phyloP scores from a whole-genome alignment of 2,113 vertebrate genomes.

The Gila orcuttii region DNA sequence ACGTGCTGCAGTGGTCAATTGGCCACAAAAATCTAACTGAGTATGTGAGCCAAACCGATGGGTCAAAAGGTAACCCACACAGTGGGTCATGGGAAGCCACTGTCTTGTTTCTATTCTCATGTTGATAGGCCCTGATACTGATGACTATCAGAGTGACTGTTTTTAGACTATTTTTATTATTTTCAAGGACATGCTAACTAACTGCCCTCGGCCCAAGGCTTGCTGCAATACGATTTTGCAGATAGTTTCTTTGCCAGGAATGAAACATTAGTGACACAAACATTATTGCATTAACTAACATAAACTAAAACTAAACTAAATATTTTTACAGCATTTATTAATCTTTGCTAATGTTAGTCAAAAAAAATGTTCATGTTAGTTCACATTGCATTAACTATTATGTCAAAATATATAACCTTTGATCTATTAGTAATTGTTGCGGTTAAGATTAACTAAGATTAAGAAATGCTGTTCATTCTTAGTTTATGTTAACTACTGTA shows the following conservation, averaged over 20 bases:
- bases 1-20: constrained; percentile 40
- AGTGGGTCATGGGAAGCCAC: constrained; percentile 66
- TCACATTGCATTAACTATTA: too few relatives aligned
- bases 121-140: constrained; percentile 47
- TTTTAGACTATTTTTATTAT: constrained; percentile 48
- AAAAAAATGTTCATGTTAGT: too few relatives aligned
- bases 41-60: constrained; percentile 45
- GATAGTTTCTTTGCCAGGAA: background rate
- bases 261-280: too few relatives aligned
- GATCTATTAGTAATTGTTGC: too few relatives aligned
- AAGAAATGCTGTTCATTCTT: too few relatives aligned
- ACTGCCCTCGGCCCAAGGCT: background rate
- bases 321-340: too few relatives aligned
- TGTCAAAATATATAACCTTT: too few relatives aligned
- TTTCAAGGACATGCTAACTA: constrained; percentile 27
- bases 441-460: too few relatives aligned
- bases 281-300: too few relatives aligned
- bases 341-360: too few relatives aligned
- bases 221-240: background rate
- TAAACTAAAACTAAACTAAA: too few relatives aligned
- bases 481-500: too few relatives aligned
- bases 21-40: constrained; percentile 41
- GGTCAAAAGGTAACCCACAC: constrained; percentile 57
- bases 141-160: constrained; percentile 56
- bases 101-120: constrained; percentile 56